These are phyloP conservation scores for Cryptosula pallasiana DNA, from an alignment of 2,888 invertebrate genomes.

Conservation along the genomic window DNA sequence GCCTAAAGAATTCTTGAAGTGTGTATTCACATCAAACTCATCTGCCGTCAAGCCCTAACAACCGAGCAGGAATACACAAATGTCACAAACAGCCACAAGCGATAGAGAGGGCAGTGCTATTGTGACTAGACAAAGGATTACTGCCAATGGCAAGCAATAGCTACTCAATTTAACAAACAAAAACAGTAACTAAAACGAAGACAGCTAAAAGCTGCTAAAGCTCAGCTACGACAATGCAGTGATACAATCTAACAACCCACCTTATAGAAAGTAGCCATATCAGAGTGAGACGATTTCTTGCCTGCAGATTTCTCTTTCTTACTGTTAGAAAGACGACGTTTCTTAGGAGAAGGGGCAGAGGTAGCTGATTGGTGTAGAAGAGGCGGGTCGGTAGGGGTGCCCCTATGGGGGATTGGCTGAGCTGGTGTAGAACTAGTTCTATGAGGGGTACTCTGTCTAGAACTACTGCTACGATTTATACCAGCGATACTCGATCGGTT, in stretches of 20 bases:
- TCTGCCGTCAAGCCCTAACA: slow-evolving; percentile 14
- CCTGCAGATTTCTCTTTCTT: neutral
- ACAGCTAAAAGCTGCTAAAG: neutral
- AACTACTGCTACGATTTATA: neutral
- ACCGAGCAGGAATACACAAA: neutral
- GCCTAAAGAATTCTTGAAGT: slow-evolving; percentile 16
- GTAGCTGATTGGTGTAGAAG: neutral
- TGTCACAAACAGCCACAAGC: neutral
- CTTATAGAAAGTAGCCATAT: slow-evolving; percentile 2
- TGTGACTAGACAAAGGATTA: no score
- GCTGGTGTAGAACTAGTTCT: neutral
- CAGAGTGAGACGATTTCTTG: neutral
- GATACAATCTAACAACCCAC: no score
- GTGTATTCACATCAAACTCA: slow-evolving; percentile 17
- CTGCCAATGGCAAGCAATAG: no score
- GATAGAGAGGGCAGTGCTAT: neutral
- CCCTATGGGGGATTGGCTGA: neutral
- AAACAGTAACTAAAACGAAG: neutral
- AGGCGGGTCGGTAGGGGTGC: neutral
- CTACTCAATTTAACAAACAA: neutral
- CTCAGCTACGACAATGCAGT: no score
- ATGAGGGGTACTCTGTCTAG: neutral
- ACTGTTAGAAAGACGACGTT: neutral
- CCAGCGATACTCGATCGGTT: neutral
- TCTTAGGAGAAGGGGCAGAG: neutral